Evolutionary conservation across 1,140 invertebrate genomes (phyloP).

Genomic region (Hestina assimilis): DNA sequence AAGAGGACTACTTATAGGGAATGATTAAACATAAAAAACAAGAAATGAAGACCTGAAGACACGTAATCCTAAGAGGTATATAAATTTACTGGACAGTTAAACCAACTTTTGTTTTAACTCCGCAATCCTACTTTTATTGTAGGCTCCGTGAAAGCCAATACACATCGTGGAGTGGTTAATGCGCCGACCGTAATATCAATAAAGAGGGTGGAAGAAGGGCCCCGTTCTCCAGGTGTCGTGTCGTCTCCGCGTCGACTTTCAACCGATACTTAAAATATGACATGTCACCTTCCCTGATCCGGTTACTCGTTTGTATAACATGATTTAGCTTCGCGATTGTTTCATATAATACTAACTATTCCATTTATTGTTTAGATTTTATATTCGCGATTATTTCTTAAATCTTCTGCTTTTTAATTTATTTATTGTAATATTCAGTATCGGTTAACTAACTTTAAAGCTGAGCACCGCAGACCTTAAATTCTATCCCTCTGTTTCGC

Average conservation of each 20-base stretch:
- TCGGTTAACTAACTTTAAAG: no score
- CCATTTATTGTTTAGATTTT: no score
- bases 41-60: not conserved
- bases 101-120: constrained; percentile 8
- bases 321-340: constrained; percentile 51
- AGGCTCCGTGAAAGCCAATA: constrained; percentile 60
- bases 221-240: constrained; percentile 55
- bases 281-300: constrained; percentile 64
- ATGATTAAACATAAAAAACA: not conserved
- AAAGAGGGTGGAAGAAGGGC: constrained; percentile 56
- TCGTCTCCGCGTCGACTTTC: constrained; percentile 57
- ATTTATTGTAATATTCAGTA: no score
- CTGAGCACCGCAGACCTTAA: no score
- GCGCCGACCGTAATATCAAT: constrained; percentile 71
- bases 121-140: constrained; percentile 59
- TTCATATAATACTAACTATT: constrained; percentile 5
- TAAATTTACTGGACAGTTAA: constrained; percentile 10
- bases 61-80: not conserved
- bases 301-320: constrained; percentile 60
- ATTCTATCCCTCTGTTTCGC: no score
- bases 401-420: no score
- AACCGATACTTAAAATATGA: constrained; percentile 71
- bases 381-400: no score
- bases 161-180: constrained; percentile 68
- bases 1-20: not conserved